Evolutionary conservation across 2,888 invertebrate genomes (phyloP).

Genomic region (Nomada lathburiana): DNA sequence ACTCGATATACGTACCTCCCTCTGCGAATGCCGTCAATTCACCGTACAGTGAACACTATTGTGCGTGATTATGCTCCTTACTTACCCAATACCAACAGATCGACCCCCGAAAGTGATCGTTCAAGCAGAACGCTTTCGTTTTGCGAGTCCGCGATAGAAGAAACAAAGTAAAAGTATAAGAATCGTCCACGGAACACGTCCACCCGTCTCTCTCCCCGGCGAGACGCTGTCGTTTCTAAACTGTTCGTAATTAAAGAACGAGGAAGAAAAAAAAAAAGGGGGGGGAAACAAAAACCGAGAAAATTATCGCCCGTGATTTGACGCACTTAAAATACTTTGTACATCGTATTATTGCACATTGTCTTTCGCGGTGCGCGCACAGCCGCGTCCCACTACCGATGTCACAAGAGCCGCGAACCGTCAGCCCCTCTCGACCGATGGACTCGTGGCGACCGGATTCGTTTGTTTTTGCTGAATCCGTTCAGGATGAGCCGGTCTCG

Average conservation of each 20-base stretch:
- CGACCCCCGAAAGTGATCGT: slow-evolving; percentile 31
- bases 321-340: slow-evolving; percentile 82
- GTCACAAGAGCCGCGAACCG: slow-evolving; percentile 11
- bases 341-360: slow-evolving; percentile 83
- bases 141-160: slow-evolving; percentile 5
- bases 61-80: slow-evolving; percentile 39
- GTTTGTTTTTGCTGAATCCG: slow-evolving; percentile 63
- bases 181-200: not conserved
- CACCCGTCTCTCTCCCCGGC: not conserved
- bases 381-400: slow-evolving; percentile 28
- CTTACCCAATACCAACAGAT: slow-evolving; percentile 59
- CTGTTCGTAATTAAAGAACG: not conserved
- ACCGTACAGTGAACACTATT: slow-evolving; percentile 2
- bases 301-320: slow-evolving; percentile 35
- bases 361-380: slow-evolving; percentile 68
- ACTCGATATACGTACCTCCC: not conserved
- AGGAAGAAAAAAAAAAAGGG: not conserved
- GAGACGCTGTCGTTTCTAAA: slow-evolving; percentile 16
- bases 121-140: slow-evolving; percentile 16
- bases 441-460: slow-evolving; percentile 53
- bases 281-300: not conserved
- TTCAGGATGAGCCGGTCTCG: slow-evolving; percentile 71
- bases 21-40: slow-evolving; percentile 7
- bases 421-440: slow-evolving; percentile 78
- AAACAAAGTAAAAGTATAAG: slow-evolving; percentile 1